Evolutionary conservation across 1,140 invertebrate species (phyloP).

Genomic region (Papilio aristodemus): DNA sequence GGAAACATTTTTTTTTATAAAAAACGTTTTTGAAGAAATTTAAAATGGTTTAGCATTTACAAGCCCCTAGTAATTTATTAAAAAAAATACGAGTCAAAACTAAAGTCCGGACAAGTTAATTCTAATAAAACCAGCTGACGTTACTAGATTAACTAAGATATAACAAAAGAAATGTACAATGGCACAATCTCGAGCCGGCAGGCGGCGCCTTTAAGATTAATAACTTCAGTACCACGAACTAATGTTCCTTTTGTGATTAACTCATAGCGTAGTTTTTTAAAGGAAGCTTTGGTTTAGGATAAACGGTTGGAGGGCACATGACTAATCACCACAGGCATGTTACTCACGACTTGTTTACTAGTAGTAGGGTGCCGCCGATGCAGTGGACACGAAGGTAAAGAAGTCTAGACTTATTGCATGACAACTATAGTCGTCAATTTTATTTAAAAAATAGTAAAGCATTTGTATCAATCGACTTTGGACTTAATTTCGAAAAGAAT

Average conservation of each 20-base stretch:
- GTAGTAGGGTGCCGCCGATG: background rate
- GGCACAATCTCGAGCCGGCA: conserved; percentile 26
- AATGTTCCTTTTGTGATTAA: conserved; percentile 33
- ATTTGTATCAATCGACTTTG: too few species aligned
- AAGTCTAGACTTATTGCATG: background rate
- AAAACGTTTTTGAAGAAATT: background rate
- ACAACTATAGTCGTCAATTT: background rate
- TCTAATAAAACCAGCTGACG: conserved; percentile 28
- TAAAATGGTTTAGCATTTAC: background rate
- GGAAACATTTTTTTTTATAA: background rate
- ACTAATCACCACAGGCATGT: conserved; percentile 23
- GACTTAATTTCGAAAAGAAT: too few species aligned
- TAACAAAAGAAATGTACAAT: conserved; percentile 30
- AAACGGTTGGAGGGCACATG: conserved; percentile 27
- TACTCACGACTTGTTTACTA: background rate
- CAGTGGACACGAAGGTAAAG: background rate
- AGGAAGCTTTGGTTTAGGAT: conserved; percentile 27
- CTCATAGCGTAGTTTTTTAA: conserved; percentile 30
- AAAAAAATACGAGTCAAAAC: background rate
- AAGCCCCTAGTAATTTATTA: background rate
- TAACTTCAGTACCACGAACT: conserved; percentile 31
- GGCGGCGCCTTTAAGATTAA: conserved; percentile 33
- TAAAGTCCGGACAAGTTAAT: background rate
- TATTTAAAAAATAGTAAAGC: too few species aligned
- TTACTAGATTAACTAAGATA: conserved; percentile 28